Evolutionary conservation across 2,888 invertebrate genomes (phyloP).

Genomic region (Folsomia candida): DNA sequence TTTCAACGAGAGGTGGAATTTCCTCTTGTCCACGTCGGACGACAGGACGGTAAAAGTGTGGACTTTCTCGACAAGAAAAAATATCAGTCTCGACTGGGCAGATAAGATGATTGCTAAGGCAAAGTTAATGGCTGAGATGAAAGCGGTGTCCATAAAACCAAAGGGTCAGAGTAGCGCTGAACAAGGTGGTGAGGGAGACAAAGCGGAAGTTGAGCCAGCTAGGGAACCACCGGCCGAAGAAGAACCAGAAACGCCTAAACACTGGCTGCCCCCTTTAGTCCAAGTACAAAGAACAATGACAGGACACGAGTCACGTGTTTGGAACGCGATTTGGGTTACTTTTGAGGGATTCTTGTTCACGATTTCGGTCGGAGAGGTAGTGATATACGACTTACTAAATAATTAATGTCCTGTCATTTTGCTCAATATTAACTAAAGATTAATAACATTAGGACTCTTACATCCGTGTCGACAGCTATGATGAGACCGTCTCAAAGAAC

Average conservation of each 20-base stretch:
- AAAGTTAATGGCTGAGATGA: too few species aligned
- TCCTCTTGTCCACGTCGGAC: constrained; percentile 32
- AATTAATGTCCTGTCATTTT: neutral
- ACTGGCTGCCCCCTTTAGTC: neutral
- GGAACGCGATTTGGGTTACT: constrained; percentile 26
- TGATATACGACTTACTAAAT: neutral
- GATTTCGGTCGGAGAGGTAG: constrained; percentile 34
- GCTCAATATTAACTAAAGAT: neutral
- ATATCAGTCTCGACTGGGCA: too few species aligned
- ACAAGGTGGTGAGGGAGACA: neutral
- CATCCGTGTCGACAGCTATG: constrained; percentile 26
- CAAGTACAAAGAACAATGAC: constrained; percentile 16
- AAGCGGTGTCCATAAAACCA: too few species aligned
- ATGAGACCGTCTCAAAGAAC: constrained; percentile 26
- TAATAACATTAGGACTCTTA: constrained; percentile 30
- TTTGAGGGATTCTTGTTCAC: constrained; percentile 10
- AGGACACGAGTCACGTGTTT: constrained; percentile 35
- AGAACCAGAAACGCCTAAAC: neutral
- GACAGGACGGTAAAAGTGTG: constrained; percentile 31
- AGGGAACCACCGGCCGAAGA: neutral
- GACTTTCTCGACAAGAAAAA: constrained; percentile 21
- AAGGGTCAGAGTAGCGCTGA: neutral
- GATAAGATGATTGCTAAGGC: too few species aligned
- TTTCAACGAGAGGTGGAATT: constrained; percentile 5
- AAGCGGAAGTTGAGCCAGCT: neutral